Evolutionary conservation across 2,888 invertebrate species (phyloP).

Genomic region (Cordilura impudica): DNA sequence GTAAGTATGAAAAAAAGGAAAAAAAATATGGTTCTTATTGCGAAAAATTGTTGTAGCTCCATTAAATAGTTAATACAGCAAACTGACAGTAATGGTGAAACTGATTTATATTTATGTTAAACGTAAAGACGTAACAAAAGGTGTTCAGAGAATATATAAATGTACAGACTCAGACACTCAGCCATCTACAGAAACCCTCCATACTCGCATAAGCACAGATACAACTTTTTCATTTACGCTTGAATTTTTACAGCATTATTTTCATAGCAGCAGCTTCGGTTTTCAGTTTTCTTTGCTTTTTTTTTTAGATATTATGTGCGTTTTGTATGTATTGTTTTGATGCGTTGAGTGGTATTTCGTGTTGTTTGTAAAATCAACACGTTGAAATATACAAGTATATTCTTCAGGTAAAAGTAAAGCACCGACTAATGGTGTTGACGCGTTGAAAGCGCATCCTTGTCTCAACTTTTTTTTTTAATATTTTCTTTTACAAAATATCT

Average conservation of each 20-base stretch:
- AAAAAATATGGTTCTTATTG: neutral
- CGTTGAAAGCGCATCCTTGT: constrained; percentile 25
- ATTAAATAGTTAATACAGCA: constrained; percentile 48
- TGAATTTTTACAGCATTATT: no score
- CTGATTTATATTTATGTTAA: constrained; percentile 43
- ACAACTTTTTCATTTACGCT: constrained; percentile 25
- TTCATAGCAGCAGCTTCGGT: no score
- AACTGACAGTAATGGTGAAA: constrained; percentile 45
- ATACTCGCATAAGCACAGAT: constrained; percentile 4
- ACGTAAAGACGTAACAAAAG: neutral
- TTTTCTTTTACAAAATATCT: neutral
- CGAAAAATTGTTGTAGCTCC: constrained; percentile 6
- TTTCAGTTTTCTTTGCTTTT: no score
- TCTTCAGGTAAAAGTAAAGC: constrained; percentile 5
- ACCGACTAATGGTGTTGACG: constrained; percentile 41
- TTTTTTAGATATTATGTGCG: constrained; percentile 4
- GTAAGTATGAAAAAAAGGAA: neutral
- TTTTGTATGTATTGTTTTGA: neutral
- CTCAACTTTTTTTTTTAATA: neutral
- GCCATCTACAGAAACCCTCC: neutral
- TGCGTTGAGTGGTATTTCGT: constrained; percentile 50
- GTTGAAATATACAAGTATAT: constrained; percentile 25
- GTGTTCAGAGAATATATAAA: neutral
- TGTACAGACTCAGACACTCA: neutral
- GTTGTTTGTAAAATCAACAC: constrained; percentile 36